Evolutionary conservation across 2,888 invertebrate species (phyloP), one percentile per base, ranked within the genome.

Genomic region (Hipparchia sbordonii): DNA sequence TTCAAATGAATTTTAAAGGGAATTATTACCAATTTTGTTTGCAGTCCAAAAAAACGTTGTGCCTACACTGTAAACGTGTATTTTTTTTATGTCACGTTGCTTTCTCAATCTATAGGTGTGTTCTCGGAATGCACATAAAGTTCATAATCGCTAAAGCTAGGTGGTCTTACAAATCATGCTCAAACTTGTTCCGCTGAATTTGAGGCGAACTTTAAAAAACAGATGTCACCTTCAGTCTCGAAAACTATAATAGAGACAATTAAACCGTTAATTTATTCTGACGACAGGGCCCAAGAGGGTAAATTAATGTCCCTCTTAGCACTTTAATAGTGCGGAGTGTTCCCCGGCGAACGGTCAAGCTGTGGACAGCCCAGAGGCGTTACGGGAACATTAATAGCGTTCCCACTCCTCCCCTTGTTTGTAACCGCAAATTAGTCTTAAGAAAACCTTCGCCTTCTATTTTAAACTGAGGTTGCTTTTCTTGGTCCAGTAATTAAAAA

Each of bases 251-350:
- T 78, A 77, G 75, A 84, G 82, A 82, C 89, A 91, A 92, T 93
- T 91, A 92, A 88, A 86, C 87, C 88, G 88, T 89, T 87, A 91
- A 91, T 89, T 91, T 91, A 92, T 91, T 89, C 91, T 88, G 87
- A 89, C 85, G 89, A 90, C 88, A 88, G 84, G 80, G 74, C 91
- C 90, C 91, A 81, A 81, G 87, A 86, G 90, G 88, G 88, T 86
- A 80, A 82, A 85, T 84, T 92, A 92, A 93, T 91, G 88, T 84
- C 91, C 87, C 92, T 91, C 91, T 93, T 93, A 93, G 92, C 92
- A 91, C 92, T 92, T 92, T 91, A 91, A 93, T 93, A 91, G 93
- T 89, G 84, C 82, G 82, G 83, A 82, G 83, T 77, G 79, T 76
- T 87, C 89, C 89, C 88, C 78, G 79, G 82, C 80, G 85, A 84